phyloP scores from a whole-genome alignment of 2,888 invertebrate genomes.

The Beris chalybata region DNA sequence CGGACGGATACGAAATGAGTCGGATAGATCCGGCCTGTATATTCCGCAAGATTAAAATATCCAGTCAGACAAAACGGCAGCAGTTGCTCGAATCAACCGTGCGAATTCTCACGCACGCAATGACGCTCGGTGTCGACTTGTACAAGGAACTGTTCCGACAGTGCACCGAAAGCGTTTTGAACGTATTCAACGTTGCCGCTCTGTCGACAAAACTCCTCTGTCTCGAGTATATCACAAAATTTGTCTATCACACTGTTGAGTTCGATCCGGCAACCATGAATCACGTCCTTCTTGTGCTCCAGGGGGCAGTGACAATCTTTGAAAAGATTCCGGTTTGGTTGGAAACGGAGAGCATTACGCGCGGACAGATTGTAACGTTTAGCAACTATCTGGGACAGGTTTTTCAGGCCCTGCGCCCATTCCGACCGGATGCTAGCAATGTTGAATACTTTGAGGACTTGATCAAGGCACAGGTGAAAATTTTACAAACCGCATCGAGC shows the following conservation, averaged over 20 bases:
- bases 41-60: conserved; percentile 40
- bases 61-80: conserved; percentile 4
- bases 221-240: conserved; percentile 44
- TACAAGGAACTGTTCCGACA: conserved; percentile 43
- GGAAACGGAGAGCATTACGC: conserved; percentile 42
- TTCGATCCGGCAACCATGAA: conserved; percentile 36
- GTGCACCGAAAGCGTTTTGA: conserved; percentile 43
- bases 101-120: conserved; percentile 45
- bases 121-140: conserved; percentile 44
- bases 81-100: conserved; percentile 43
- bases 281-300: conserved; percentile 42
- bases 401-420: conserved; percentile 17
- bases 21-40: conserved; percentile 44
- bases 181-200: conserved; percentile 45
- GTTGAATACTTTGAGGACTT: not conserved
- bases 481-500: not conserved
- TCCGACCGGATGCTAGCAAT: not conserved
- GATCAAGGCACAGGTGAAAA: not conserved
- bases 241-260: conserved; percentile 40
- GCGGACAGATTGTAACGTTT: conserved; percentile 15
- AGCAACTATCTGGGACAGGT: conserved; percentile 12
- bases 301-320: conserved; percentile 44
- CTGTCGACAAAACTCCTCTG: conserved; percentile 46
- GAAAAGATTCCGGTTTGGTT: conserved; percentile 45
- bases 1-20: conserved; percentile 41